phyloP scores from a whole-genome alignment of 2,113 vertebrate genomes.

The Mobula hypostoma region DNA sequence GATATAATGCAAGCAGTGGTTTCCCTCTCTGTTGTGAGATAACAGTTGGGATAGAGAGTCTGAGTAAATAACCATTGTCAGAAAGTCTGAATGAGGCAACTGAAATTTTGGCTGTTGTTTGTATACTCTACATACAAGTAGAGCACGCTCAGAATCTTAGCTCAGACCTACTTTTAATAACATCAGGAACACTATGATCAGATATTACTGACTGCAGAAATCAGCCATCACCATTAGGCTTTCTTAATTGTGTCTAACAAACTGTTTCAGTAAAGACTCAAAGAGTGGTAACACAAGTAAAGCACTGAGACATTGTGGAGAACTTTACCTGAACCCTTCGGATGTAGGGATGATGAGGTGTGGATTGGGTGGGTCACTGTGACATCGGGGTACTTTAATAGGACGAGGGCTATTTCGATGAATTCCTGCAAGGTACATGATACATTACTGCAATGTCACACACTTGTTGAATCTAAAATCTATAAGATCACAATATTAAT shows the following conservation, averaged over 20 bases:
- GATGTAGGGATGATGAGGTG: conserved; percentile 84
- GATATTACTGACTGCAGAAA: not conserved
- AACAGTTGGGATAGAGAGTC: too few relatives aligned
- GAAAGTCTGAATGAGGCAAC: too few relatives aligned
- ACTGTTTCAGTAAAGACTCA: too few relatives aligned
- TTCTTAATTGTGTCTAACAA: not conserved
- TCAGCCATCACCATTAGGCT: not conserved
- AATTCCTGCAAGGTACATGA: conserved; percentile 30
- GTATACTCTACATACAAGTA: not conserved
- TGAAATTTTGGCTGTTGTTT: not conserved
- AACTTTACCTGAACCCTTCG: conserved; percentile 83
- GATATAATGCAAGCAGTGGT: too few relatives aligned
- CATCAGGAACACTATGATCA: not conserved
- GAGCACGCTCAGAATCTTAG: not conserved
- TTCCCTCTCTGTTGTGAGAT: too few relatives aligned
- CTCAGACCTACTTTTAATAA: not conserved
- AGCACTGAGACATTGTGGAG: too few relatives aligned
- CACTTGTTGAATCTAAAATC: not conserved
- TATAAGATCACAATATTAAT: not conserved
- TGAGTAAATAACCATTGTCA: too few relatives aligned
- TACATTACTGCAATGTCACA: not conserved
- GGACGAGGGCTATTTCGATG: conserved; percentile 91
- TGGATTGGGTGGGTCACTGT: conserved; percentile 95
- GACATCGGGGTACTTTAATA: conserved; percentile 90
- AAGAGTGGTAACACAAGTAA: not conserved